A percentile compares a stretch with the other conserved stretches of the same genome.
Conservation (phyloP, 2,113 vertebrate genomes). For the Solea solea region DNA sequence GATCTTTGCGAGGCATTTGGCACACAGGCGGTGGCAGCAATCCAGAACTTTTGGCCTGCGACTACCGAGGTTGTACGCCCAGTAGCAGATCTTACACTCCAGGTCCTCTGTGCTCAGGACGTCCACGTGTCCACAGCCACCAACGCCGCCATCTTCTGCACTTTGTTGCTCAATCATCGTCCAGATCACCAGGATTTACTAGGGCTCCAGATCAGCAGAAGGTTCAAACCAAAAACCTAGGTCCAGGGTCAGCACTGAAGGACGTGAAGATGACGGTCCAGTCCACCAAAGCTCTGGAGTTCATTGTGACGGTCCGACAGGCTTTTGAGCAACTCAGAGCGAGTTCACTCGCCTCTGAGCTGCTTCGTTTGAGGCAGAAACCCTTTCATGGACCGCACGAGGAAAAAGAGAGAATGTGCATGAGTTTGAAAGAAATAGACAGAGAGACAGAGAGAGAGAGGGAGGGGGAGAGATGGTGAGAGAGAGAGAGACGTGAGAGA, state of each 20-base stretch:
- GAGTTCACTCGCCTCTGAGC: conserved; percentile 30
- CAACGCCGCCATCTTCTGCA: conserved; percentile 66
- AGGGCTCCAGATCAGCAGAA: conserved; percentile 19
- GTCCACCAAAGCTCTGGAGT: conserved; percentile 36
- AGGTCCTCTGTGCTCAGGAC: conserved; percentile 84
- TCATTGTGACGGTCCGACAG: conserved; percentile 38
- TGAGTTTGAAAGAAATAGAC: conserved; percentile 21
- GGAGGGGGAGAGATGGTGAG: background rate
- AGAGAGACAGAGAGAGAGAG: conserved; percentile 47
- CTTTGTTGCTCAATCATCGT: conserved; percentile 82
- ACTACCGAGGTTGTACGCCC: conserved; percentile 86
- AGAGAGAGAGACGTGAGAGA: background rate
- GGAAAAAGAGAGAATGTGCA: conserved; percentile 16
- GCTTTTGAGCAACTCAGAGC: conserved; percentile 39
- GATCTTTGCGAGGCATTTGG: conserved; percentile 93
- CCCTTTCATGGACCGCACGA: conserved; percentile 61
- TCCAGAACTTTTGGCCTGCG: conserved; percentile 91
- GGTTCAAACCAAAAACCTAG: background rate
- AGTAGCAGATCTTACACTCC: conserved; percentile 98
- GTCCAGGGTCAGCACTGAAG: conserved; percentile 25
- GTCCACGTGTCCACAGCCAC: conserved; percentile 74
- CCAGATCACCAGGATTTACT: background rate
- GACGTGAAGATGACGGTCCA: conserved; percentile 22
- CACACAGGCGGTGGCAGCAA: conserved; percentile 92
- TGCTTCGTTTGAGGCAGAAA: conserved; percentile 61